Base-by-base conservation (phyloP, 2,888 invertebrate species). In the Drosophila silvestris region DNA sequence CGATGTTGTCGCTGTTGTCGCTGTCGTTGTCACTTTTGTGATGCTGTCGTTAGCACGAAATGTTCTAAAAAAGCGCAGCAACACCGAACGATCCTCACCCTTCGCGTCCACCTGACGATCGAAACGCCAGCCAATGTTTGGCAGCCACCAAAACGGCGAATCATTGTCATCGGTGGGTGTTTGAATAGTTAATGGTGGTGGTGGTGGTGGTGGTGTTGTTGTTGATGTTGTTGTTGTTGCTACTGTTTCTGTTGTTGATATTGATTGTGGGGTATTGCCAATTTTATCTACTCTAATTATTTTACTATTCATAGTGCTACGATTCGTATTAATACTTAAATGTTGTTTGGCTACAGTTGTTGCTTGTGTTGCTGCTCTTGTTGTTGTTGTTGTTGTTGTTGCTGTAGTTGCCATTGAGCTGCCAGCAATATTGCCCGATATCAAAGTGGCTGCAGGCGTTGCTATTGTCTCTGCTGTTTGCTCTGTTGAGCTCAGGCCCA, bases 91-190 rank as follows among this genome's bases (percentile, higher is more conserved):
- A 67, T 91, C 91, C 57, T 85, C 81, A 6, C 83, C 90, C n/a
- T 75, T 58, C 19, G 67, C 61, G 37, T 81, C 83, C 35, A 81
- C 78, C 52, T 89, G 83, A 16, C 87, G 85, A 71, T 93, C 91
- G 41, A 90, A 65, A 37, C 92, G 91, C 92, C 93, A 93, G 9
- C 91, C 89, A 30, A 87, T 75, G 14, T 64, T 79, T 7, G 93
- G 93, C 56, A 93, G 56, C 94, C 94, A 93, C 94, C 93, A 93
- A 56, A 92, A 92, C 10, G 92, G 90, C 50, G 89, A 79, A 33
- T 84, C 79, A 14, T 70, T 78, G 28, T 62, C 76, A 44, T 58
- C 59, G 47, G 19, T 71, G 61, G 76, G 47, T 54, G 78, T 53
- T 59, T 74, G 51, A 39, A 76, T 51, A 39, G 81, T 56, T 65